phyloP scores from a whole-genome alignment of 2,113 vertebrate genomes.

The Microcebus griseorufus region DNA sequence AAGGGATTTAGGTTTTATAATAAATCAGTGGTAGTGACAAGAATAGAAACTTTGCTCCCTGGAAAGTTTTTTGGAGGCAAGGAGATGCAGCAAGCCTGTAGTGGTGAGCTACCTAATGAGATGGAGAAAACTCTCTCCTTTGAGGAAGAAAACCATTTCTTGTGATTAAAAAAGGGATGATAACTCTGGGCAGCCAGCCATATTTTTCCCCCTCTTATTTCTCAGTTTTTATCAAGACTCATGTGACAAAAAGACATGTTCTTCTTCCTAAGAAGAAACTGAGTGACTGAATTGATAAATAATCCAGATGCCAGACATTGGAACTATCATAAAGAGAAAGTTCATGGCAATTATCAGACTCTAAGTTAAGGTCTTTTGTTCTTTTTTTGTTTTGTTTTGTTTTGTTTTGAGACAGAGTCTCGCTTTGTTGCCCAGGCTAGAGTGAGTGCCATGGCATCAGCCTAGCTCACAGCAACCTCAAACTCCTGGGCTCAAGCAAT shows the following conservation, averaged over 20 bases:
- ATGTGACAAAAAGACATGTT: constrained; percentile 17
- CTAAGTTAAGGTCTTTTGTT: neutral
- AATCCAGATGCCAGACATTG: neutral
- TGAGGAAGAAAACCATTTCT: neutral
- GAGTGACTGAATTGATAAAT: neutral
- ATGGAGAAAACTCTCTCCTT: neutral
- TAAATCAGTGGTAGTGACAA: neutral
- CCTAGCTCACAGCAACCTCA: no score
- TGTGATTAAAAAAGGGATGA: neutral
- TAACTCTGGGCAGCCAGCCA: neutral
- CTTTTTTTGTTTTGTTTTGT: no score
- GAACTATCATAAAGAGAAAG: neutral
- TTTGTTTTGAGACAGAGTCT: no score
- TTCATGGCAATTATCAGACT: neutral
- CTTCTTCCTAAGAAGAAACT: neutral
- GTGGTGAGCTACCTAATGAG: neutral
- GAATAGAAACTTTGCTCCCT: constrained; percentile 4
- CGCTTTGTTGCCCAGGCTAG: no score
- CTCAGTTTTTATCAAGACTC: neutral
- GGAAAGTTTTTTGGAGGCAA: neutral
- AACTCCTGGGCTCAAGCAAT: no score
- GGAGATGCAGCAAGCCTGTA: neutral
- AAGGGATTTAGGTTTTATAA: constrained; percentile 19
- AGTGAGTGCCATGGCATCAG: no score
- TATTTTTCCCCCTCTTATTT: neutral